These are phyloP conservation scores for Gadus macrocephalus DNA, from an alignment of 2,113 vertebrate species.

Conservation along the genomic window DNA sequence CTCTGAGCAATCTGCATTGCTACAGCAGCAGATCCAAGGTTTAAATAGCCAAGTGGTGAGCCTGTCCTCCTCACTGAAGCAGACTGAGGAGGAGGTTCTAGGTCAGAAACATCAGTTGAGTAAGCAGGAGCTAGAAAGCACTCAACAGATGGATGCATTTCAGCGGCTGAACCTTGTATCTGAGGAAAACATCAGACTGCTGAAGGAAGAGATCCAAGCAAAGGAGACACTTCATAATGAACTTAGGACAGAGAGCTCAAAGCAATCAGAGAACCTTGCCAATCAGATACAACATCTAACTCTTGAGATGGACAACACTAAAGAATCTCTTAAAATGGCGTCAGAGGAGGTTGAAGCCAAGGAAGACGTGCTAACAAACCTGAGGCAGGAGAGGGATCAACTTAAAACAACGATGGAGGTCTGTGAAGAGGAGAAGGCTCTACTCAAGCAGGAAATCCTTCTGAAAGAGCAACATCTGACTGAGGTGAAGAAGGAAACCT, in stretches of 20 bases:
- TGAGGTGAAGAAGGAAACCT: too few species aligned
- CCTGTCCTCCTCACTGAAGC: conserved; percentile 51
- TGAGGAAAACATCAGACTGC: conserved; percentile 4
- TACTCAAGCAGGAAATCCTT: background rate
- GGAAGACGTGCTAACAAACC: conserved; percentile 9
- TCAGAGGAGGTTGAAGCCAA: conserved; percentile 24
- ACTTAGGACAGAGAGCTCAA: conserved; percentile 23
- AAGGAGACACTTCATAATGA: conserved; percentile 34
- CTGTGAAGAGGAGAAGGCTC: conserved; percentile 31
- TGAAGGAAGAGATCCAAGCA: conserved; percentile 43
- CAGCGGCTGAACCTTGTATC: background rate
- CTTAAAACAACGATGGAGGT: too few species aligned
- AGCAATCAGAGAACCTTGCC: conserved; percentile 21
- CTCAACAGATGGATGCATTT: background rate
- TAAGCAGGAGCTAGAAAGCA: background rate
- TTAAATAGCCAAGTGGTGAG: conserved; percentile 66
- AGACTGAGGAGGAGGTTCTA: conserved; percentile 56
- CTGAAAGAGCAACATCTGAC: conserved; percentile 53
- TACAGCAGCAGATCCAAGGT: conserved; percentile 53
- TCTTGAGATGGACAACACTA: conserved; percentile 55
- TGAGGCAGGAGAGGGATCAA: conserved; percentile 25
- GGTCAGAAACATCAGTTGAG: background rate
- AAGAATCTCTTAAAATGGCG: conserved; percentile 27
- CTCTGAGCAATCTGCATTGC: background rate
- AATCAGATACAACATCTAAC: conserved; percentile 47